These are phyloP conservation scores for Podotricha telesiphe DNA, from an alignment of 2,888 invertebrate species.

Conservation along the genomic window DNA sequence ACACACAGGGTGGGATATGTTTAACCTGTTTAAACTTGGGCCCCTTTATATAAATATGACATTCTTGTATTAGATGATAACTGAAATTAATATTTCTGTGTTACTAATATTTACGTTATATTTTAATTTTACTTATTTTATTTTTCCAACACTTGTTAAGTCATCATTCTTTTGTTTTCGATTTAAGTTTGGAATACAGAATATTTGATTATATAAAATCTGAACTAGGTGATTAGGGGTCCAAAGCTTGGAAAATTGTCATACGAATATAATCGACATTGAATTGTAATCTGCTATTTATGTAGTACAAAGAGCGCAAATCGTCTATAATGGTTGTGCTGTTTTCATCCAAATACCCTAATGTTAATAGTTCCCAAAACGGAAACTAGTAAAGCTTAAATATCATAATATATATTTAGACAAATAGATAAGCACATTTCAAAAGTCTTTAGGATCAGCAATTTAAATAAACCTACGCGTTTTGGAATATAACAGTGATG, in stretches of 20 bases:
- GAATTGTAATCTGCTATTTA: slow-evolving; percentile 23
- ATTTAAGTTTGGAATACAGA: too few species aligned
- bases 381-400: slow-evolving; percentile 24
- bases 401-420: slow-evolving; percentile 29
- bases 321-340: slow-evolving; percentile 38
- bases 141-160: too few species aligned
- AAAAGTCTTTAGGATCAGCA: slow-evolving; percentile 5
- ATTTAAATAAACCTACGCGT: slow-evolving; percentile 15
- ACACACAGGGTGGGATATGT: slow-evolving; percentile 38
- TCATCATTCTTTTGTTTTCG: too few species aligned
- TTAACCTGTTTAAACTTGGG: slow-evolving; percentile 18
- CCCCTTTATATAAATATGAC: slow-evolving; percentile 8
- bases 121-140: too few species aligned
- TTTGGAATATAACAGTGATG: slow-evolving; percentile 1
- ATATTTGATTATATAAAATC: too few species aligned
- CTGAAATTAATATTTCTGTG: too few species aligned
- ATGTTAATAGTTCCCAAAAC: slow-evolving; percentile 17
- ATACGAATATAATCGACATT: slow-evolving; percentile 22
- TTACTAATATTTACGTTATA: too few species aligned
- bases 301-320: slow-evolving; percentile 36
- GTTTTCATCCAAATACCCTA: slow-evolving; percentile 27
- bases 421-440: slow-evolving; percentile 31
- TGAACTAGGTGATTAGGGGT: background rate
- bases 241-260: slow-evolving; percentile 22
- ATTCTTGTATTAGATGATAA: too few species aligned